phyloP scores from a whole-genome alignment of 2,888 invertebrate species.

The Metellina segmentata region DNA sequence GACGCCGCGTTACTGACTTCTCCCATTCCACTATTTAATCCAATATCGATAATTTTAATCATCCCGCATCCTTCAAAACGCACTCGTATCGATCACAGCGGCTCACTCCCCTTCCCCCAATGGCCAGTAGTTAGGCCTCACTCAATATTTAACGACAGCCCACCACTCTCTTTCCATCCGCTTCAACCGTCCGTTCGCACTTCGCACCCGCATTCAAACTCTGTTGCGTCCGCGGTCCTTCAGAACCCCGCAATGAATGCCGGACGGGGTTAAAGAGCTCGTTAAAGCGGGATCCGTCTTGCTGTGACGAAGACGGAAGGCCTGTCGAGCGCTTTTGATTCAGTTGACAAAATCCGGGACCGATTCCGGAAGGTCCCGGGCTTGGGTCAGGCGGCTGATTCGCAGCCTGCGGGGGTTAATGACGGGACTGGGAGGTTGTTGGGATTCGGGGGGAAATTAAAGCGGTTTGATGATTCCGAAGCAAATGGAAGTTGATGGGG shows the following conservation, averaged over 20 bases:
- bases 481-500: neutral
- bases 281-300: neutral
- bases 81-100: no score
- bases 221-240: neutral
- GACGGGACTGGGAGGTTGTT: neutral
- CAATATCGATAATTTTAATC: no score
- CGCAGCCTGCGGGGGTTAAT: neutral
- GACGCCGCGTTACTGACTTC: no score
- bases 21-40: no score
- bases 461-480: neutral
- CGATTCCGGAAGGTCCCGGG: neutral
- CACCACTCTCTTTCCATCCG: no score
- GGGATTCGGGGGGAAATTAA: neutral
- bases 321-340: conserved; percentile 13
- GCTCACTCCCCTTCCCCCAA: no score
- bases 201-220: no score
- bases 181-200: no score
- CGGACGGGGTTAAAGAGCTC: neutral
- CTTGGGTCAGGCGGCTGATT: neutral
- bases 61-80: no score
- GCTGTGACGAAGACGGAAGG: neutral
- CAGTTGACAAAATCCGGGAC: conserved; percentile 1
- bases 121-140: no score
- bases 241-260: no score
- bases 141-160: no score